Conservation (phyloP, 2,888 invertebrate genomes). For the Tubulanus polymorphus region DNA sequence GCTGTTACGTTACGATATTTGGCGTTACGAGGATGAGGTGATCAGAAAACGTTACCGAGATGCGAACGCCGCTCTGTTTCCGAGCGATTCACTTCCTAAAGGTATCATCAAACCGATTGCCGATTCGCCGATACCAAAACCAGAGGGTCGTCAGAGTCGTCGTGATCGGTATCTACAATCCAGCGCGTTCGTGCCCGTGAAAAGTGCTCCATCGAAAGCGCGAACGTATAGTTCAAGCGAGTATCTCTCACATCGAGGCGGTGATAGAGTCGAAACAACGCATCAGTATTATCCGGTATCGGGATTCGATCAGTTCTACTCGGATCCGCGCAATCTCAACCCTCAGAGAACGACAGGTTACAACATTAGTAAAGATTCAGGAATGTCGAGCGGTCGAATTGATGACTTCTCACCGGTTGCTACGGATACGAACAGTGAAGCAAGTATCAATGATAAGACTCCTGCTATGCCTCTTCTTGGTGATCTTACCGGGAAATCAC, state of each 20-base stretch:
- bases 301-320: constrained; percentile 1
- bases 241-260: constrained; percentile 47
- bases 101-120: constrained; percentile 50
- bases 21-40: not conserved
- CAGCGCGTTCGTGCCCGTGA: not conserved
- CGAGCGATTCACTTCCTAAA: constrained; percentile 23
- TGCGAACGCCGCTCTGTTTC: not conserved
- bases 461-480: constrained; percentile 61
- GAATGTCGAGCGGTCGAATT: constrained; percentile 35
- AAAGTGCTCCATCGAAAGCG: not conserved
- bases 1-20: not conserved
- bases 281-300: not conserved
- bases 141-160: not conserved
- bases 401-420: constrained; percentile 51
- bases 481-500: constrained; percentile 59
- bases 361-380: constrained; percentile 20
- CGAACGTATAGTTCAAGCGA: constrained; percentile 42
- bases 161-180: not conserved
- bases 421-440: constrained; percentile 49
- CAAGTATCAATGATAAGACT: constrained; percentile 50
- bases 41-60: not conserved
- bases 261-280: not conserved
- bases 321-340: not conserved
- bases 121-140: not conserved
- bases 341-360: not conserved